Base-by-base conservation (phyloP, 2,888 invertebrate species). In the Eristalis intricaria region DNA sequence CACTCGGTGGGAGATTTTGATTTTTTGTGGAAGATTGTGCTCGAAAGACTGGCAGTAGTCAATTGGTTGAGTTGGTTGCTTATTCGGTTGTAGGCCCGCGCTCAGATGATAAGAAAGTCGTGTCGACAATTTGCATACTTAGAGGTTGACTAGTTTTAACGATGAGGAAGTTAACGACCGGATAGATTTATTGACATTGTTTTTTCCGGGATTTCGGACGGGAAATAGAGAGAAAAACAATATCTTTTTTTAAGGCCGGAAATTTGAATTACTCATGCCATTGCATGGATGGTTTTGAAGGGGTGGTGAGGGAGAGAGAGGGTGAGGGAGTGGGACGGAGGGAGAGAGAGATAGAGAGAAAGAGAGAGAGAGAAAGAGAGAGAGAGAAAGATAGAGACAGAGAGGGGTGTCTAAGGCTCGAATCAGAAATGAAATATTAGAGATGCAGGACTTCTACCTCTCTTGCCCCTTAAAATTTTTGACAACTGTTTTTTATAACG, bases 81-180 rank as follows among this genome's bases (percentile, higher is more conserved):
- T 4, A 38, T 38, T 38, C 29, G 29, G 15, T n/a, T 63, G 50
- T 50, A 19, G 10, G 63, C 29, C 4, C 15, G 5, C 29, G 2
- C 3, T n/a, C 15, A 8, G 13, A 15, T 63, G 63, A 63, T 63
- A 63, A 63, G 61, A 26, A 26, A 61, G 60, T 43, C 60, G 29
- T 13, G 61, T 4, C 5, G 13, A 61, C 26, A 29, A 29, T 63
- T 63, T 63, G n/a, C 63, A 15, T 63, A 29, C 19, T n/a, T 32
- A 63, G 63, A n/a, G 32, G 26, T 63, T 61, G 29, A 32, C 29
- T 61, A 61, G 26, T 29, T 61, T 50, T 50, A 50, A 50, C 50
- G 50, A 50, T 50, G 50, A 50, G 50, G 50, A 50, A 50, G 50
- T 50, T 50, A 50, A 50, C 19, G 50, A 50, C 50, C 50, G 50